Conservation (phyloP, 2,113 vertebrate species). For the Dicerorhinus sumatrensis region DNA sequence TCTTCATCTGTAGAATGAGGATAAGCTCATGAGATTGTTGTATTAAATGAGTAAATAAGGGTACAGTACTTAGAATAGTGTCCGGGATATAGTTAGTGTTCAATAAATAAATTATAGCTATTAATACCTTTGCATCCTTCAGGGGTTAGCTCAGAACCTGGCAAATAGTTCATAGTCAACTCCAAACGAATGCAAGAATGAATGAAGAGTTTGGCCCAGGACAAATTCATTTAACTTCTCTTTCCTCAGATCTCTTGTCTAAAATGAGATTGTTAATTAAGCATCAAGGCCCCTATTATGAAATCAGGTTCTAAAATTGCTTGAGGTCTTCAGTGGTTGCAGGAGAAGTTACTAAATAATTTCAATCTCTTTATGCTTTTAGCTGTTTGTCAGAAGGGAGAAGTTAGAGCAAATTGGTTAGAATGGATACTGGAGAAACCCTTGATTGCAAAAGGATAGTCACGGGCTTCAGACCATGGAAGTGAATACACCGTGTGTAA, state of each 20-base stretch:
- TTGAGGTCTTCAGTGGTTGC: neutral
- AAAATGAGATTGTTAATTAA: slow-evolving; percentile 36
- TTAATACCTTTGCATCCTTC: neutral
- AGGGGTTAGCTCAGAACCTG: neutral
- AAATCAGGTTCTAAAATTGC: slow-evolving; percentile 46
- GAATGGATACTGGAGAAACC: slow-evolving; percentile 42
- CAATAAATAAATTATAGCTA: neutral
- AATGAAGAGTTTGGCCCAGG: neutral
- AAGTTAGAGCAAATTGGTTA: slow-evolving; percentile 33
- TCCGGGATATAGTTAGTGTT: neutral
- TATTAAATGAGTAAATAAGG: neutral
- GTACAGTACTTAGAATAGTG: neutral
- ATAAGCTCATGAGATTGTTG: neutral
- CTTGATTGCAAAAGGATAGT: slow-evolving; percentile 47
- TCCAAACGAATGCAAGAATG: neutral
- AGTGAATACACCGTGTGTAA: slow-evolving; percentile 41
- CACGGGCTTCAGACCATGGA: slow-evolving; percentile 21
- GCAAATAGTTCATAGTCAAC: neutral
- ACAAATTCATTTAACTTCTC: neutral
- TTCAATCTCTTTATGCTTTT: slow-evolving; percentile 32
- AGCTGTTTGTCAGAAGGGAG: slow-evolving; percentile 38
- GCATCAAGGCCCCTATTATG: slow-evolving; percentile 16
- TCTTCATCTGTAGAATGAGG: neutral
- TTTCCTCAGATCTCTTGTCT: neutral
- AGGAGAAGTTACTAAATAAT: slow-evolving; percentile 40